Percentiles rank a stretch among this genome's conserved stretches.
These are phyloP conservation scores for Telmatherina bonti DNA, from an alignment of 2,797 vertebrate genomes.

Conservation along the genomic window DNA sequence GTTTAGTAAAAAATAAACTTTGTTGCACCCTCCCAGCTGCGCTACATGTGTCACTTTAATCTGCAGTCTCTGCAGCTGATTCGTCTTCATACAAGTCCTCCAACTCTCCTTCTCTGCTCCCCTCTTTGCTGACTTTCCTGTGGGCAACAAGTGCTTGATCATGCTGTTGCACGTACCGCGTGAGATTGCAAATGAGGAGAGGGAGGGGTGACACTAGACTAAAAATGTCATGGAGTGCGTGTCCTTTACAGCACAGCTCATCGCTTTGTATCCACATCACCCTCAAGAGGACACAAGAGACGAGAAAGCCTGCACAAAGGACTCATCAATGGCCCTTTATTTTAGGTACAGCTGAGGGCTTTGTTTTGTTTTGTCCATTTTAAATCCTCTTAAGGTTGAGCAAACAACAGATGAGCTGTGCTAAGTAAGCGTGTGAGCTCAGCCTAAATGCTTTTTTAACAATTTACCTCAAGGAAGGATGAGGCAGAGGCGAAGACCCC, in stretches of 20 bases:
- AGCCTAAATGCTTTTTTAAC: constrained; percentile 27
- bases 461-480: constrained; percentile 89
- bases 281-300: constrained; percentile 38
- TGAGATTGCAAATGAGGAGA: constrained; percentile 32
- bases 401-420: constrained; percentile 56
- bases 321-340: constrained; percentile 36
- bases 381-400: constrained; percentile 64
- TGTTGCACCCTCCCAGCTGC: background rate
- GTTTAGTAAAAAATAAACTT: constrained; percentile 25
- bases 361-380: constrained; percentile 42
- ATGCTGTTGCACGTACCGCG: background rate
- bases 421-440: constrained; percentile 37
- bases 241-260: constrained; percentile 54
- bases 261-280: constrained; percentile 34
- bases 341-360: constrained; percentile 46
- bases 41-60: constrained; percentile 31
- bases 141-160: background rate
- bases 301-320: constrained; percentile 21
- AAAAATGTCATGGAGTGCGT: constrained; percentile 26
- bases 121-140: constrained; percentile 92
- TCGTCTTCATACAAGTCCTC: constrained; percentile 93
- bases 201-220: constrained; percentile 19
- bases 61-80: constrained; percentile 58
- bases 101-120: constrained; percentile 88
- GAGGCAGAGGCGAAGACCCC: constrained; percentile 81